These are phyloP conservation scores for Galaxea fascicularis DNA, from an alignment of 92 coral and sea anemone species.

Conservation along the genomic window DNA sequence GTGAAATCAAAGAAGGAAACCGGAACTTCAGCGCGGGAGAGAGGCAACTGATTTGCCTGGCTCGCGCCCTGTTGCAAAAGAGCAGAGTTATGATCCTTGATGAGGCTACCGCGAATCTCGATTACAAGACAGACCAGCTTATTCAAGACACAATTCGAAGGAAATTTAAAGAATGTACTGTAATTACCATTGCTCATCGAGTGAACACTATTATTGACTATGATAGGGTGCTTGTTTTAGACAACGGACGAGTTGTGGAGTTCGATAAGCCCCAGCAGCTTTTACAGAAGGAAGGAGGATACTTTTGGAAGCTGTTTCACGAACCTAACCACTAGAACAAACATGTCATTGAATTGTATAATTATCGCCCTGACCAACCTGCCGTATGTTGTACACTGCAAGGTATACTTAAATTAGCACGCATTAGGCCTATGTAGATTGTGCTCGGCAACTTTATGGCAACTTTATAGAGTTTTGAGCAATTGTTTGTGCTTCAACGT, in stretches of 20 bases:
- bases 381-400: too few relatives aligned
- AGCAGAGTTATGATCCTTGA: neutral
- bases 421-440: too few relatives aligned
- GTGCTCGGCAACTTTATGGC: too few relatives aligned
- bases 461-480: too few relatives aligned
- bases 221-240: neutral
- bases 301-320: too few relatives aligned
- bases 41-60: neutral
- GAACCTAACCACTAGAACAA: too few relatives aligned
- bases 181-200: neutral
- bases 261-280: neutral
- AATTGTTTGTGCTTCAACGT: too few relatives aligned
- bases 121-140: constrained; percentile 1
- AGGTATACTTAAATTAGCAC: too few relatives aligned
- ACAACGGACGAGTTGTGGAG: neutral
- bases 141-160: constrained; percentile 1
- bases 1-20: neutral
- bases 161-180: neutral
- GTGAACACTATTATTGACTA: too few relatives aligned
- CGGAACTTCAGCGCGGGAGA: constrained; percentile 5
- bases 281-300: too few relatives aligned
- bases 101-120: constrained; percentile 3
- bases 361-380: too few relatives aligned
- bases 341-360: too few relatives aligned
- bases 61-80: constrained; percentile 1